Evolutionary conservation across 2,888 invertebrate species (phyloP).

Genomic region (Netelia fuscicornis): DNA sequence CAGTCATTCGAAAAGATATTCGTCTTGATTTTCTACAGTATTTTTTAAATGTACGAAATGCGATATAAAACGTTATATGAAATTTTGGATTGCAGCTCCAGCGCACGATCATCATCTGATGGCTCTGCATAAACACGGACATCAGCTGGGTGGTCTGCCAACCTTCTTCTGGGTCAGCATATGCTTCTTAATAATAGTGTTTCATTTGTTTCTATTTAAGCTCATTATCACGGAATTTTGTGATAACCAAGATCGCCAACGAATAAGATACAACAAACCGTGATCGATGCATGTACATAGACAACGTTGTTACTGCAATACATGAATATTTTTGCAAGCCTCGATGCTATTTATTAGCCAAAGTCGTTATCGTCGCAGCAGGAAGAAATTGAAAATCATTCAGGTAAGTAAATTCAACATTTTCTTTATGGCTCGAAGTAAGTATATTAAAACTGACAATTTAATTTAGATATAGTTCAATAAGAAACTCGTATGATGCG

Average conservation of each 20-base stretch:
- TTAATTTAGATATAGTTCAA: constrained; percentile 39
- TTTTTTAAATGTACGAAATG: background rate
- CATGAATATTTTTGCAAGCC: constrained; percentile 55
- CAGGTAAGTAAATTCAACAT: constrained; percentile 28
- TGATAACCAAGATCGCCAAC: constrained; percentile 89
- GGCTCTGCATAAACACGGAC: constrained; percentile 95
- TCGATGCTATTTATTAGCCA: background rate
- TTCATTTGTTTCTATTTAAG: constrained; percentile 97
- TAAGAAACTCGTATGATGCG: constrained; percentile 6
- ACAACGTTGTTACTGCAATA: constrained; percentile 60
- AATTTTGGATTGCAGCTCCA: constrained; percentile 87
- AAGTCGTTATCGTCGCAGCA: background rate
- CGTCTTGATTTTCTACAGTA: background rate
- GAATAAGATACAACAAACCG: constrained; percentile 90
- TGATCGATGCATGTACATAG: constrained; percentile 81
- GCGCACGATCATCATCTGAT: constrained; percentile 96
- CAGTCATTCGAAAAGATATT: constrained; percentile 46
- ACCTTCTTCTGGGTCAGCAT: constrained; percentile 97
- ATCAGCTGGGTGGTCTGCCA: constrained; percentile 95
- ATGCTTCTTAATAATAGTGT: constrained; percentile 94
- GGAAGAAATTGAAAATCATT: background rate
- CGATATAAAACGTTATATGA: background rate
- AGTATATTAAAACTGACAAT: constrained; percentile 57
- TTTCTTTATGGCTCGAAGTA: constrained; percentile 31
- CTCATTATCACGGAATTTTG: constrained; percentile 96